Evolutionary conservation across 2,797 vertebrate species (phyloP), one percentile per base, ranked within the genome.

Genomic region (Miichthys miiuy): DNA sequence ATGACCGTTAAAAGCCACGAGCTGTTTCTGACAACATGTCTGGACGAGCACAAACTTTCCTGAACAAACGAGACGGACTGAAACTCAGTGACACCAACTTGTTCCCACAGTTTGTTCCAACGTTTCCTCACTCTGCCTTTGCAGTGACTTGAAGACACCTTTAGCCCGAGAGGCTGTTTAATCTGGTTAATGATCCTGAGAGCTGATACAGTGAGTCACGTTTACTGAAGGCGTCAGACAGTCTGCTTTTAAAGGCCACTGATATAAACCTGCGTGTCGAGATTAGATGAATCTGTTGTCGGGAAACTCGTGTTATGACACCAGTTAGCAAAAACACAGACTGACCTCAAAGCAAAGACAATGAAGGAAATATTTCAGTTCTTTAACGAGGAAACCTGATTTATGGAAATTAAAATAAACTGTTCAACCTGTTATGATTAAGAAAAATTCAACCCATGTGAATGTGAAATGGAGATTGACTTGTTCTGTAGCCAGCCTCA

Each of bases 161-260:
- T 30, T 2, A 46, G 20, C 61, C 61, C 6, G 21, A 69, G 64
- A 56, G 42, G 27, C 56, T 30, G 72, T 86, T 81, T 51, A 63
- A 87, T 85, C 75, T 76, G 78, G n/a, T 75, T 83, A 90, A 87
- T 70, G 85, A 89, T 77, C 67, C 16, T 34, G 48, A 83, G 77
- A 72, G 74, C 34, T 41, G 62, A 44, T 77, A 58, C 17, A 80
- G 74, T 72, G 82, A 80, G 46, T 84, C 85, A 81, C 58, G 60
- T 61, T 9, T 56, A 14, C 30, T 46, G 30, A 34, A 52, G 71
- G 82, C 87, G 77, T 85, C 89, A 71, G 57, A 54, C 66, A 56
- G 86, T 91, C 92, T 91, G 88, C 64, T 38, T 60, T 71, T 65
- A 67, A 42, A 50, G 72, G 52, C 66, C 67, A 21, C 65, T 47